Evolutionary conservation across 2,888 invertebrate genomes (phyloP).

Genomic region (Entomobrya multifasciata): DNA sequence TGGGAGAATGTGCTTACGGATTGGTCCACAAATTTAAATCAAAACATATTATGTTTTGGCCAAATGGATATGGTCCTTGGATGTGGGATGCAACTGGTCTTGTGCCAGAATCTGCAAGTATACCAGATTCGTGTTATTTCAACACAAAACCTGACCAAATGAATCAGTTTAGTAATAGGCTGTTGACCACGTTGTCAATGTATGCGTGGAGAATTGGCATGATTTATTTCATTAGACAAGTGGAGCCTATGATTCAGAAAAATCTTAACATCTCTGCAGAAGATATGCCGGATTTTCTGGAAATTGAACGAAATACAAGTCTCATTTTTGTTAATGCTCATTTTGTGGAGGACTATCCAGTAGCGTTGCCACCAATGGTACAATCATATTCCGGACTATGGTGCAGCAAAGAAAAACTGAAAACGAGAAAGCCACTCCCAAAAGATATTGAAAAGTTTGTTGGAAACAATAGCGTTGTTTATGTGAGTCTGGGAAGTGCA

Average conservation of each 20-base stretch:
- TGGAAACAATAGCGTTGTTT: slow-evolving; percentile 70
- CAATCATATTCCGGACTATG: slow-evolving; percentile 43
- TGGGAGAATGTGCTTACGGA: slow-evolving; percentile 55
- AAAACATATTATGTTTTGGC: neutral
- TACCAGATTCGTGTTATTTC: neutral
- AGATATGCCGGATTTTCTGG: neutral
- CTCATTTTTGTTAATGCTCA: slow-evolving; percentile 22
- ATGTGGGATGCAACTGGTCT: neutral
- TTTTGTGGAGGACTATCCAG: slow-evolving; percentile 54
- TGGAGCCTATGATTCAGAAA: neutral
- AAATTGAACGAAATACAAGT: slow-evolving; percentile 53
- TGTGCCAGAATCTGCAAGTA: neutral
- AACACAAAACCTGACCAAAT: neutral
- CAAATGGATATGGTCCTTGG: neutral
- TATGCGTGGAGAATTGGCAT: slow-evolving; percentile 3
- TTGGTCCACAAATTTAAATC: slow-evolving; percentile 54
- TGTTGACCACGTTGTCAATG: neutral
- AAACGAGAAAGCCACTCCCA: slow-evolving; percentile 40
- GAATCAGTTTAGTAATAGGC: neutral
- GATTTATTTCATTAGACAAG: neutral
- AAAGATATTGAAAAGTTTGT: neutral
- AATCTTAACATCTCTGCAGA: neutral
- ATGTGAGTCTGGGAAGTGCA: slow-evolving; percentile 76
- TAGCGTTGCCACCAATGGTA: slow-evolving; percentile 38
- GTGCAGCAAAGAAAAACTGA: slow-evolving; percentile 17